These are phyloP conservation scores for Apis florea DNA, from an alignment of 1,140 invertebrate genomes.

Conservation along the genomic window DNA sequence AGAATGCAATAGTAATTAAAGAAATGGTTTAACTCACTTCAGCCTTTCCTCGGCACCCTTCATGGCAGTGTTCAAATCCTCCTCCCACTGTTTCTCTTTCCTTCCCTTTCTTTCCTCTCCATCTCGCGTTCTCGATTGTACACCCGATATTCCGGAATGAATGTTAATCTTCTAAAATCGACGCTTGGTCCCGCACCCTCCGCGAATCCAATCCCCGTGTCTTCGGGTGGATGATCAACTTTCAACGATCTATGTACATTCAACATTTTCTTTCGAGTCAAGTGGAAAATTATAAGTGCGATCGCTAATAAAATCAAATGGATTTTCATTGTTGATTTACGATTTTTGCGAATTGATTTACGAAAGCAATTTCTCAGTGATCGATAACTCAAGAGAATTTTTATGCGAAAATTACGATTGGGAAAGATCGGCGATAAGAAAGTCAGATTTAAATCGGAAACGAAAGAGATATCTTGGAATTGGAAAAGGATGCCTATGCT, in stretches of 20 bases:
- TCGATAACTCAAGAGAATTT: no score
- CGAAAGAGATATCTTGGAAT: no score
- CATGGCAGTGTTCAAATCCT: conserved; percentile 86
- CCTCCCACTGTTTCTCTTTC: conserved; percentile 87
- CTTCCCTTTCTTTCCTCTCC: conserved; percentile 82
- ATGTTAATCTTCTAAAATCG: conserved; percentile 67
- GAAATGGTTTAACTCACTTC: conserved; percentile 48
- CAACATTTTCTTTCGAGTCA: not conserved
- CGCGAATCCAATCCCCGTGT: conserved; percentile 52
- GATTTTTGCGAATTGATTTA: no score
- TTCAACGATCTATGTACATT: conserved; percentile 56
- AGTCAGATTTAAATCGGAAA: no score
- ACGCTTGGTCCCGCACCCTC: conserved; percentile 49
- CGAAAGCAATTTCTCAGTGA: no score
- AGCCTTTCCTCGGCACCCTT: conserved; percentile 75
- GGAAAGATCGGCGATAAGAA: no score
- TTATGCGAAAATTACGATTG: no score
- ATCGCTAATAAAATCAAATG: not conserved
- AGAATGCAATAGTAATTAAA: not conserved
- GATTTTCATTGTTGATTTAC: no score
- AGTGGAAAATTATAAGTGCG: not conserved
- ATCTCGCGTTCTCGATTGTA: conserved; percentile 88
- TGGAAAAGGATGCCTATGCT: no score
- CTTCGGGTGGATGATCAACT: conserved; percentile 66
- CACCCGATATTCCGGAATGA: conserved; percentile 83